Base-by-base conservation (phyloP, 2,113 vertebrate species). In the Platysternon megacephalum region DNA sequence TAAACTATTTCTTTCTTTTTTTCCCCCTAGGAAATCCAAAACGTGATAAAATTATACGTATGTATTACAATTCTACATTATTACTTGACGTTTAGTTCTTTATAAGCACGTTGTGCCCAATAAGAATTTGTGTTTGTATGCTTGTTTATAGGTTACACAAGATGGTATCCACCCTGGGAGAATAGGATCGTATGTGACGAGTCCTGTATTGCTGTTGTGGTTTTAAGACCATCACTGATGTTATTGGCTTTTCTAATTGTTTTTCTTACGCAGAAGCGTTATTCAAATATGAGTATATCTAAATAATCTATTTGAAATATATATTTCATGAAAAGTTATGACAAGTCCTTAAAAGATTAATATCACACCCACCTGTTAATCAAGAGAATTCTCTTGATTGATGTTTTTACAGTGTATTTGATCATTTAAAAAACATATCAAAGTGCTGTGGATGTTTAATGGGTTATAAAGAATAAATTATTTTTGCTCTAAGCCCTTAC, bases 21-120 rank as follows among this genome's bases (percentile, higher is more conserved):
- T 89, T 13, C 82, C 91, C 90, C 89, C 65, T 96, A 98, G 98
- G 89, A 65, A 95, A 89, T 95, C 4, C 12, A 48, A n/a, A 87
- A 68, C 83, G 89, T 39, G 98, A 98, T 7, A 39, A 53, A 48
- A 11, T 2, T n/a, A 88, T 35, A 90, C 58, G 98, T 98, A 97
- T 5, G 97, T 98, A 92, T 96, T 74, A 74, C 89, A 87, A 35
- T 95, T 95, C 84, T 84, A 79, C 52, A 90, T 22, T 86, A 46
- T 81, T 92, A 9, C 53, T 85, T 83, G n/a, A 39, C 49, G 55
- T 51, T 87, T 39, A 72, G 16, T 90, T 79, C 61, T 79, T 86
- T 82, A 74, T 9, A 87, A 76, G 35, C 72, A 28, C 68, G 26
- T 76, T 90, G 11, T n/a, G 84, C 5, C 21, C 42, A 68, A 11